Conservation (phyloP, 2,113 vertebrate genomes). For the Elachura formosa region DNA sequence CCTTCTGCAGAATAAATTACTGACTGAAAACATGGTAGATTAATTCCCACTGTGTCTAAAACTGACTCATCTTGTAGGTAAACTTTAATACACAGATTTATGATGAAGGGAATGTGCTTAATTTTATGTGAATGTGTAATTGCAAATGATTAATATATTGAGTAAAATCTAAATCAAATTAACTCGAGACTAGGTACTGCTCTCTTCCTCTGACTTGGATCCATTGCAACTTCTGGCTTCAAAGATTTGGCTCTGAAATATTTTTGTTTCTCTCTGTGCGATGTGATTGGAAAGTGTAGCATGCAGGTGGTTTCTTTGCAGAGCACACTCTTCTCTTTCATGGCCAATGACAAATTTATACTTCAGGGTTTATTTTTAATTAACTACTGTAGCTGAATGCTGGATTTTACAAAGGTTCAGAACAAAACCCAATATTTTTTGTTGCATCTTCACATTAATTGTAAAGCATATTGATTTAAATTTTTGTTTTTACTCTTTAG, state of each 20-base stretch:
- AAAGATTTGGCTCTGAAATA: background rate
- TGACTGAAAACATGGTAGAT: background rate
- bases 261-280: background rate
- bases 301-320: background rate
- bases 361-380: conserved; percentile 9
- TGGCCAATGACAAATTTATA: background rate
- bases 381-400: background rate
- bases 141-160: background rate
- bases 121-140: background rate
- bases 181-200: background rate
- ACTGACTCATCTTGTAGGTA: background rate
- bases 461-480: background rate
- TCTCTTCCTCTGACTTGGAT: background rate
- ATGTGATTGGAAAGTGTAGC: background rate
- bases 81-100: background rate
- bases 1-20: background rate
- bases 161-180: background rate
- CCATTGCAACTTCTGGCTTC: background rate
- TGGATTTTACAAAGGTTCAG: background rate
- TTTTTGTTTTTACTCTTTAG: background rate
- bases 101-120: background rate
- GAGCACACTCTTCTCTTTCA: background rate
- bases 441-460: background rate
- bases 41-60: background rate
- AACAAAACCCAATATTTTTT: background rate